Evolutionary conservation across 2,888 invertebrate genomes (phyloP).

Genomic region (Tetheella fluctuosa): DNA sequence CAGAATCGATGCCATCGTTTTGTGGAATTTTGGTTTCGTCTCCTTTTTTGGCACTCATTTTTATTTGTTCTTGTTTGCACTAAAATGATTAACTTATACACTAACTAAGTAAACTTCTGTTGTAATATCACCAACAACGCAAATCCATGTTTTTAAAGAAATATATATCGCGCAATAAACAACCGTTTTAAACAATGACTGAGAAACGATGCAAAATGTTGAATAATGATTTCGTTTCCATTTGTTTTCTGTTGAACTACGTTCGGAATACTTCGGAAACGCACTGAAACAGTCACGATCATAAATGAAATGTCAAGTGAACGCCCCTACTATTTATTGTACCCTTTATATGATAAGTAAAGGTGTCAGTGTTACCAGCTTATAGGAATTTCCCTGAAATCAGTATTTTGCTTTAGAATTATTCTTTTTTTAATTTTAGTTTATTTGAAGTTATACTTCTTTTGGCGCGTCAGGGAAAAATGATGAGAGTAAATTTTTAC

Average conservation of each 20-base stretch:
- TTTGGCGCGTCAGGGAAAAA: too few relatives aligned
- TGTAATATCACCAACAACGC: conserved; percentile 37
- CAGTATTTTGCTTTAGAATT: too few relatives aligned
- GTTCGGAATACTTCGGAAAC: conserved; percentile 22
- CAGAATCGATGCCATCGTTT: conserved; percentile 68
- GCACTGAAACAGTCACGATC: conserved; percentile 10
- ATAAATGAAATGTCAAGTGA: neutral
- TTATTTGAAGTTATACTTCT: too few relatives aligned
- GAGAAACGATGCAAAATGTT: conserved; percentile 24
- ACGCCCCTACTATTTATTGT: conserved; percentile 5
- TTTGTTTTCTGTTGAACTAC: conserved; percentile 26
- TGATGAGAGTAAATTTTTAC: too few relatives aligned
- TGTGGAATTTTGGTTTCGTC: conserved; percentile 63
- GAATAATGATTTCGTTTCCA: conserved; percentile 16
- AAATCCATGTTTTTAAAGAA: conserved; percentile 57
- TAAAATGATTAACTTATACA: conserved; percentile 24
- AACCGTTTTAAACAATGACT: conserved; percentile 57
- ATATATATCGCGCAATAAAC: conserved; percentile 37
- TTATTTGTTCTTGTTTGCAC: conserved; percentile 47
- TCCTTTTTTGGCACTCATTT: conserved; percentile 75
- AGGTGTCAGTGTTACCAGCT: neutral
- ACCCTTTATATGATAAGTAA: neutral
- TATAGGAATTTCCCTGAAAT: neutral
- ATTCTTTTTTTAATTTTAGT: too few relatives aligned
- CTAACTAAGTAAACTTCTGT: conserved; percentile 22